A percentile compares a stretch with the other conserved stretches of the same genome.
These are phyloP conservation scores for Xylota segnis DNA, from an alignment of 2,888 invertebrate genomes.

Conservation along the genomic window DNA sequence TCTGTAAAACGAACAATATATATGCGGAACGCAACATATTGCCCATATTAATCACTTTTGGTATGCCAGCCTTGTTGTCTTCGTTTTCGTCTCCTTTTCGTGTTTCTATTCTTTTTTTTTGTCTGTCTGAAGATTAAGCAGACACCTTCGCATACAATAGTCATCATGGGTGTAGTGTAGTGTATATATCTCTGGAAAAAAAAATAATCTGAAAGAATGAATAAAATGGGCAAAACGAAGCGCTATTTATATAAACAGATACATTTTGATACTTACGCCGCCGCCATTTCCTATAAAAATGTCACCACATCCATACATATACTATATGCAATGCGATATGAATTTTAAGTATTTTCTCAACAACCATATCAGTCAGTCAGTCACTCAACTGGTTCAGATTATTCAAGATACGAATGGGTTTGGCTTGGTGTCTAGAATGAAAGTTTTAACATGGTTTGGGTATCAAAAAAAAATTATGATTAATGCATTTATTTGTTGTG, in stretches of 20 bases:
- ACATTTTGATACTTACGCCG: conserved; percentile 35
- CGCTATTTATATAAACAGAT: conserved; percentile 45
- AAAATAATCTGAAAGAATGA: conserved; percentile 39
- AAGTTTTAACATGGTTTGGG: conserved; percentile 12
- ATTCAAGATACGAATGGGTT: conserved; percentile 26
- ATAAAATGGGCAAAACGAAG: conserved; percentile 44
- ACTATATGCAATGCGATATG: conserved; percentile 72
- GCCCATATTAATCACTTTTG: conserved; percentile 66
- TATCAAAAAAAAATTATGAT: conserved; percentile 40
- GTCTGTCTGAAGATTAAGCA: conserved; percentile 16
- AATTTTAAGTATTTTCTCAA: conserved; percentile 71
- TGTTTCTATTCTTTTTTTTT: conserved; percentile 4
- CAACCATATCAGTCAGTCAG: conserved; percentile 56
- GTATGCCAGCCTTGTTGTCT: conserved; percentile 43
- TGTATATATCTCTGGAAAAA: conserved; percentile 20
- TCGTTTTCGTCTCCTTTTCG: conserved; percentile 20
- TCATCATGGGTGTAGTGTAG: conserved; percentile 1
- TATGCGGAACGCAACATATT: conserved; percentile 61
- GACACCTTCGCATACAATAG: conserved; percentile 43
- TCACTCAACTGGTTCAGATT: conserved; percentile 47
- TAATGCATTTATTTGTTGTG: conserved; percentile 20
- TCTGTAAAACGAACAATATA: conserved; percentile 27
- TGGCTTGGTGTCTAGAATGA: conserved; percentile 29
- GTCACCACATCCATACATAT: conserved; percentile 76
- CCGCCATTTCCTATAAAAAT: conserved; percentile 75